Base-by-base conservation (phyloP, 2,888 invertebrate species). In the Chrysolina haemoptera region DNA sequence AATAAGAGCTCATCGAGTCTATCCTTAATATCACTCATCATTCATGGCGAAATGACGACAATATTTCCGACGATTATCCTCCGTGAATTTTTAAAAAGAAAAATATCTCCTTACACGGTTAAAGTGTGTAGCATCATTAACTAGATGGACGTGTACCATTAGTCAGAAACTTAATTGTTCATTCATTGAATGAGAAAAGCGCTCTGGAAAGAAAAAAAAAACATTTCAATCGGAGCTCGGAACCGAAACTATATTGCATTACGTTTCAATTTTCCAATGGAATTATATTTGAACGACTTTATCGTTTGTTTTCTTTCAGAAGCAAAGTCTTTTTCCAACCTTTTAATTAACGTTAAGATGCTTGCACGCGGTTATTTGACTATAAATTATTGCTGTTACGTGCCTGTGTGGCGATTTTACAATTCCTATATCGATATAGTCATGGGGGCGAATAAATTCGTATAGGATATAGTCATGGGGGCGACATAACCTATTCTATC, bases 301-400 rank as follows among this genome's bases (percentile, higher is more conserved):
- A 35, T 35, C 14, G 14, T 59, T 22, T 14, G 27, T 59, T 59
- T 59, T 22, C 12, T 14, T 40, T n/a, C 41, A 62, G 74, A 68
- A 62, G 71, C 50, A 63, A 59, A 70, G 43, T 55, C 70, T 65
- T 68, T 55, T 64, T 70, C 20, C 41, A 68, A 53, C 27, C 64
- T 55, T 40, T 68, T 69, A 73, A 73, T 73, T 68, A 69, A 68
- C 55, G 68, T 68, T 48, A 55, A 22, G 53, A 68, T 68, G 55
- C 68, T 62, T 71, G 53, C 71, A 68, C 14, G 68, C 50, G 74
- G 71, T 69, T 72, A 69, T 71, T 71, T 71, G 55, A 68, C 70
- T 43, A 70, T 72, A 70, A 72, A 72, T 75, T 69, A 70, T 69
- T 53, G 55, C 69, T 20, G 70, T 46, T 70, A 70, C 72, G 70